Base-by-base conservation (phyloP, 2,888 invertebrate genomes). In the Sphinx pinastri region DNA sequence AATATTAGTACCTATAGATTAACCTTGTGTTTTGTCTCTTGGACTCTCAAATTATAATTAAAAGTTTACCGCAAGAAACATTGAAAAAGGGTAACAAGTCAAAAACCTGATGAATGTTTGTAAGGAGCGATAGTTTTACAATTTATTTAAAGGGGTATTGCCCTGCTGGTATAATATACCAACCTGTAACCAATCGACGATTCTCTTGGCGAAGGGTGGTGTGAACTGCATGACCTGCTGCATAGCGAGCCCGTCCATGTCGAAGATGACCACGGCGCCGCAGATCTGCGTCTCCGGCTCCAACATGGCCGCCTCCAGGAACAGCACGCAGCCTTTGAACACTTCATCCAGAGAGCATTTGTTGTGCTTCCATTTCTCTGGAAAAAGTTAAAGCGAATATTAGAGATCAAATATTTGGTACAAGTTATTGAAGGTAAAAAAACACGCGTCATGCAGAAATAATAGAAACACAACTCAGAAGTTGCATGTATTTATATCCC, bases 171-270 rank as follows among this genome's bases (percentile, higher is more conserved):
- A 8, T n/a, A 52, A 51, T n/a, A 5, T n/a, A 67, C 59, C 55
- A 83, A 96, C 96, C 95, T 97, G 97, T 38, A 98, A 90, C 96
- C 97, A 97, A 81, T 98, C 97, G 5, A 98, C 97, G 77, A 97
- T 97, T 80, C 97, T 95, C 88, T 97, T 97, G 49, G 98, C 98
- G 82, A 97, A 97, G 8, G 96, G 95, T 2, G 98, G 98, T 8
- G 97, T 97, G 88, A 98, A 98, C 88, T 98, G 97, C 95, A 97
- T 96, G 2, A 97, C 97, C 85, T 98, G 98, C 81, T 96, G 96
- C 83, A 98, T 91, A 58, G 96, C 96, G 0, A 98, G 94, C 0
- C 98, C 98, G 73, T 97, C 97, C 97, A 98, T 97, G 85, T 98
- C 98, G 83, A 98, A 97, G 75, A 98, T 96, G 55, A 98, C 97